Base-by-base conservation (phyloP, 2,797 vertebrate species). In the Alfaro cultratus region DNA sequence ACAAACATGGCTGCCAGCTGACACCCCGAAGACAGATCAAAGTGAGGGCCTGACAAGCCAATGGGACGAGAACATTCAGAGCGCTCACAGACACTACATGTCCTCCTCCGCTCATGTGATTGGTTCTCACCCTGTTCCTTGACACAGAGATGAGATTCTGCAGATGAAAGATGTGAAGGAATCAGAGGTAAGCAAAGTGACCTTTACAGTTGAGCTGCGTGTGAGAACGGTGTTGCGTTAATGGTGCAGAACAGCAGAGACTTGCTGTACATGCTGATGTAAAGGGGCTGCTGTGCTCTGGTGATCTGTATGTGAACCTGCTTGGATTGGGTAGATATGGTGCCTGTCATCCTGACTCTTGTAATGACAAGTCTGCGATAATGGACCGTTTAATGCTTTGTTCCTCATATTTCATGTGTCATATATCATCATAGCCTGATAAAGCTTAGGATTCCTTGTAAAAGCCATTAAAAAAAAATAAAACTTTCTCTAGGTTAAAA, bases 1-100 rank as follows among this genome's bases (percentile, higher is more conserved):
- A 95, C 94, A 96, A 96, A 95, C 95, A 94, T 91, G 91, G 86
- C 91, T 85, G 94, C 91, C 90, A 92, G 88, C 87, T 92, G 95
- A 95, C 94, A 93, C 87, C 91, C 84, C 45, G 93, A 89, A 89
- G 92, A 94, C 91, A 92, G 94, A 95, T 95, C 92, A 95, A 95
- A 95, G 95, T 39, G 36, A 10, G 29, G 57, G 77, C 49, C 83
- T 92, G 92, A 92, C 88, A 91, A 77, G 85, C 64, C 2, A 89
- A 53, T 45, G 43, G 79, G 86, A 83, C 72, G 78, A 86, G 72
- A 86, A 77, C 80, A 75, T 75, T 87, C 85, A 89, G 85, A 92
- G 84, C 49, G 29, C 1, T 46, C 6, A 29, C 12, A 45, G 3
- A 60, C 86, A 82, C 78, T 81, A 84, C 79, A 80, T 67, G 80